phyloP scores from a whole-genome alignment of 2,797 vertebrate genomes.

The Gallinago nigripennis region DNA sequence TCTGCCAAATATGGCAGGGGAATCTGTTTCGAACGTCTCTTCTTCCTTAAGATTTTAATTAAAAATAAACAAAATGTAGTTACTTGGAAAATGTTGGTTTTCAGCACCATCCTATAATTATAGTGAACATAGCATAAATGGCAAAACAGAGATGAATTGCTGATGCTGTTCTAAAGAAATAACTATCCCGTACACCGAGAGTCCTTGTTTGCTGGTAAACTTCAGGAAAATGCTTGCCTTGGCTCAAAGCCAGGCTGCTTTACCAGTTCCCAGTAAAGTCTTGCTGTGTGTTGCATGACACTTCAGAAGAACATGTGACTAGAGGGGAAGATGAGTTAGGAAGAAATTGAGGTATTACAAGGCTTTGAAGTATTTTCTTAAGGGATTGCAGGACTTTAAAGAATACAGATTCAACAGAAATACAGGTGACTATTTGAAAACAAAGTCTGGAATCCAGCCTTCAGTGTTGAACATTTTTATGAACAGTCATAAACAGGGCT shows the following conservation, averaged over 20 bases:
- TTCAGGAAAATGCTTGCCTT: neutral
- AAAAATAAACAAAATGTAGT: neutral
- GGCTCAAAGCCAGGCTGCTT: neutral
- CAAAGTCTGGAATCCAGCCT: neutral
- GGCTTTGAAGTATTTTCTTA: neutral
- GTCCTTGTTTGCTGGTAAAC: neutral
- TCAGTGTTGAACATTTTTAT: neutral
- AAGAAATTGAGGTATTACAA: neutral
- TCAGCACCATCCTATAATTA: neutral
- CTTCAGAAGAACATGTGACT: neutral
- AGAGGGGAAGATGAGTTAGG: neutral
- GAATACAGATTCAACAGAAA: accelerated
- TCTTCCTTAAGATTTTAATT: neutral
- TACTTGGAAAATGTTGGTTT: accelerated
- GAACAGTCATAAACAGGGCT: neutral
- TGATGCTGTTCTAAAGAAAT: neutral
- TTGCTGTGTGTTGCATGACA: neutral
- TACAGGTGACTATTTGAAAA: neutral
- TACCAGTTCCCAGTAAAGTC: neutral
- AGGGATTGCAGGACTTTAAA: neutral
- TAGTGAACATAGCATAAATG: neutral
- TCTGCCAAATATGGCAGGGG: neutral
- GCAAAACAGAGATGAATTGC: neutral
- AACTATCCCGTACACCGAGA: neutral
- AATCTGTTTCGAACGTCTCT: neutral